These are phyloP conservation scores for Eilema caniola DNA, from an alignment of 2,888 invertebrate species.

Conservation along the genomic window DNA sequence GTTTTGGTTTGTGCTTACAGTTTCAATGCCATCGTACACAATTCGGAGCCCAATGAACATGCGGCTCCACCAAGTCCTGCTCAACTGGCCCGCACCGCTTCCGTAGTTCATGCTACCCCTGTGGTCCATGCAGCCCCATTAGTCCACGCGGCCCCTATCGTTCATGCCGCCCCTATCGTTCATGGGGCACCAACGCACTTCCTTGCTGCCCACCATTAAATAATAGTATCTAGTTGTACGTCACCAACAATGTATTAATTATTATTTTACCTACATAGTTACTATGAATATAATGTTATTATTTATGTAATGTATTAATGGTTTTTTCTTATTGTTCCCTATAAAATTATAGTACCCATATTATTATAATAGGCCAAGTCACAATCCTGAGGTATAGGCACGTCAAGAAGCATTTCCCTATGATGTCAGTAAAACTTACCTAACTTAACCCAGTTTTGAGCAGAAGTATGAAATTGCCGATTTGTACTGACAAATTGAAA, in stretches of 20 bases:
- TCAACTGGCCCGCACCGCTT: slow-evolving; percentile 55
- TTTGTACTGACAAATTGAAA: too few relatives aligned
- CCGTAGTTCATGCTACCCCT: slow-evolving; percentile 53
- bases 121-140: slow-evolving; percentile 51
- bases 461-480: too few relatives aligned
- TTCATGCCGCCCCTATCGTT: slow-evolving; percentile 46
- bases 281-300: slow-evolving; percentile 63
- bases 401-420: too few relatives aligned
- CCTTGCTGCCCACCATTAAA: slow-evolving; percentile 69
- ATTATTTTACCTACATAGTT: slow-evolving; percentile 45
- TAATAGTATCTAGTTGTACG: slow-evolving; percentile 32
- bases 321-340: background rate
- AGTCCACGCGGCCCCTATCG: slow-evolving; percentile 40
- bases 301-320: slow-evolving; percentile 51
- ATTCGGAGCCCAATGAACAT: slow-evolving; percentile 73
- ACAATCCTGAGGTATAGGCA: background rate
- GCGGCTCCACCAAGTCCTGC: slow-evolving; percentile 61
- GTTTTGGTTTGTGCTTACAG: slow-evolving; percentile 56
- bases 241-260: slow-evolving; percentile 48
- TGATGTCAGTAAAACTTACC: too few relatives aligned
- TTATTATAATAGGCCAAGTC: too few relatives aligned
- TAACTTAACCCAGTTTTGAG: too few relatives aligned
- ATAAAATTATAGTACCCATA: too few relatives aligned
- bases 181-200: slow-evolving; percentile 60
- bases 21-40: slow-evolving; percentile 81